Conservation (phyloP, 1,140 invertebrate genomes). For the Sarcophaga bullata region DNA sequence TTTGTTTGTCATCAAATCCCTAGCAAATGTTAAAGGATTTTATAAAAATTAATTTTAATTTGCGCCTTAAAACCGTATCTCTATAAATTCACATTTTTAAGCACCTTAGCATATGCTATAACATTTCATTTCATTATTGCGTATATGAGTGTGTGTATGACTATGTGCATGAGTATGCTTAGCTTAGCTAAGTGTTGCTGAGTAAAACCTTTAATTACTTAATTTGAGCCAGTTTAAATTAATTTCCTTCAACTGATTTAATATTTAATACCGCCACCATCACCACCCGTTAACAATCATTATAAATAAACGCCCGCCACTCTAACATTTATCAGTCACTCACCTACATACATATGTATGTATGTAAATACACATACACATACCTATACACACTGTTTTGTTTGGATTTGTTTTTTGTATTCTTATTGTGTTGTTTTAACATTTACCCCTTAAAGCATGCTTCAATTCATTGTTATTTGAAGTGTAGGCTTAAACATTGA, state of each 20-base stretch:
- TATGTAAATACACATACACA: neutral
- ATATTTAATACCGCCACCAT: neutral
- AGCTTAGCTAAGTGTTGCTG: no score
- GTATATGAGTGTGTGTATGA: neutral
- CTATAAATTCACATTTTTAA: no score
- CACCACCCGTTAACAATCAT: neutral
- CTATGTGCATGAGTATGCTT: neutral
- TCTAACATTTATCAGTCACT: no score
- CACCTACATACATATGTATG: no score
- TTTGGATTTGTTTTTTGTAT: no score
- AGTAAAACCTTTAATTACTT: constrained; percentile 13
- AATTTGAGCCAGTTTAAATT: neutral
- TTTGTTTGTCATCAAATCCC: no score
- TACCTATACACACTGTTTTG: neutral
- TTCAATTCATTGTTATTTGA: neutral
- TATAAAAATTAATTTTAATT: no score
- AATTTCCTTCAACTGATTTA: neutral
- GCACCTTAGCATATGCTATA: no score
- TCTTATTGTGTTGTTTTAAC: neutral
- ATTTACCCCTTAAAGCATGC: neutral
- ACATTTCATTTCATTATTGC: no score
- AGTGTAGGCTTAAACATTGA: neutral
- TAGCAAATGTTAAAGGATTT: no score
- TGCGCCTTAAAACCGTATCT: no score
- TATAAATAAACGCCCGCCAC: no score